Base-by-base conservation (phyloP, 2,888 invertebrate genomes). In the Boloria euphrosyne region DNA sequence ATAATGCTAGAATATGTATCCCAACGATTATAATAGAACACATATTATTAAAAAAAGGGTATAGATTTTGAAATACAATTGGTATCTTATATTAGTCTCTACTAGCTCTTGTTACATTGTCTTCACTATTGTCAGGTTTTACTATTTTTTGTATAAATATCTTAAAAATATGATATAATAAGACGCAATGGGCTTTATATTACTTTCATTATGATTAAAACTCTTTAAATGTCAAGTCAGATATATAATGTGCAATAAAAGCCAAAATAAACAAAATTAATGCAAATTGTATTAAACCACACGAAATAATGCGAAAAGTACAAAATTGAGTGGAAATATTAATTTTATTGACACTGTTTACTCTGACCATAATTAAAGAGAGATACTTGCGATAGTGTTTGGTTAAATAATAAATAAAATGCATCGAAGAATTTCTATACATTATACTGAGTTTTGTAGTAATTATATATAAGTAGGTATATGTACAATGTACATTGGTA, bases 321-420 rank as follows among this genome's bases (percentile, higher is more conserved):
- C 17, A 43, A 61, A 46, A 55, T 46, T 52, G 44, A 49, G 31
- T 17, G 22, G 44, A 52, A 61, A 51, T 57, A 57, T 38, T 51
- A 53, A 65, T 53, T 57, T 68, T 49, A 61, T 54, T 60, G 46
- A 64, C 51, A 60, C 54, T 50, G 64, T 60, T 47, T 59, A 38
- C 54, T 60, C 31, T 51, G 46, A 60, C 14, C 46, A 46, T 63
- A 44, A 53, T 31, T 49, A 13, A 46, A 57, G 46, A 46, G 57
- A 5, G 14, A 22, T 47, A 47, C 22, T 50, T 43, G 47, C 53
- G 51, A 31, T 60, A 55, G n/a, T 64, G 44, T 57, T 31, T 5
- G 17, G 17, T 46, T 62, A 58, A 53, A 62, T 62, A 47, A 62
- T n/a, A 58, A 61, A 44, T 67, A 46, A 38, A 10, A 38, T 38